Conservation (phyloP, 2,113 vertebrate genomes). For the Solea solea region DNA sequence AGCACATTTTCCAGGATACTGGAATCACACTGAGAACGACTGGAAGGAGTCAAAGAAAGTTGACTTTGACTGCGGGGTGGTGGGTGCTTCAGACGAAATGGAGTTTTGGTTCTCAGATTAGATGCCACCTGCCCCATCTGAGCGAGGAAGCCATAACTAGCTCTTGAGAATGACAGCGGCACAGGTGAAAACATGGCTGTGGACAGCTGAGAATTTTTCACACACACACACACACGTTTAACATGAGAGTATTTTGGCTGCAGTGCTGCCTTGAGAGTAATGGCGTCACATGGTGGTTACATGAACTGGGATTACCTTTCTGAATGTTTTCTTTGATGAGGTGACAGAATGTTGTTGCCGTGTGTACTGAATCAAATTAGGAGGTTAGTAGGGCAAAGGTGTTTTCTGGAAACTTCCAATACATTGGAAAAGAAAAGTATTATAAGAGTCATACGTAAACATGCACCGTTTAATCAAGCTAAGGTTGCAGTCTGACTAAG, state of each 20-base stretch:
- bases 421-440: no score
- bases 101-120: slow-evolving; percentile 9
- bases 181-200: slow-evolving; percentile 24
- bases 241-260: slow-evolving; percentile 52
- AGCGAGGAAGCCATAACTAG: slow-evolving; percentile 9
- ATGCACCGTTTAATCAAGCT: no score
- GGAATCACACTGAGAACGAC: neutral
- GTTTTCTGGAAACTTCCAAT: neutral
- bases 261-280: slow-evolving; percentile 12
- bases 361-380: neutral
- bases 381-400: neutral
- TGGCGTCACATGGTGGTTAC: slow-evolving; percentile 5
- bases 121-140: slow-evolving; percentile 48
- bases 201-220: slow-evolving; percentile 60
- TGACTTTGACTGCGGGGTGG: slow-evolving; percentile 32
- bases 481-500: no score
- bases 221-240: slow-evolving; percentile 11
- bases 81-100: neutral
- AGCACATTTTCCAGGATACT: neutral
- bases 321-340: neutral
- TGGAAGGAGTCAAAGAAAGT: neutral
- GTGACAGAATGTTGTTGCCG: neutral
- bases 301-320: neutral
- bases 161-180: slow-evolving; percentile 35
- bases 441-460: no score